Percentiles rank a stretch among this genome's conserved stretches.
These are phyloP conservation scores for Troides oblongomaculatus DNA, from an alignment of 2,888 invertebrate species.

Conservation along the genomic window DNA sequence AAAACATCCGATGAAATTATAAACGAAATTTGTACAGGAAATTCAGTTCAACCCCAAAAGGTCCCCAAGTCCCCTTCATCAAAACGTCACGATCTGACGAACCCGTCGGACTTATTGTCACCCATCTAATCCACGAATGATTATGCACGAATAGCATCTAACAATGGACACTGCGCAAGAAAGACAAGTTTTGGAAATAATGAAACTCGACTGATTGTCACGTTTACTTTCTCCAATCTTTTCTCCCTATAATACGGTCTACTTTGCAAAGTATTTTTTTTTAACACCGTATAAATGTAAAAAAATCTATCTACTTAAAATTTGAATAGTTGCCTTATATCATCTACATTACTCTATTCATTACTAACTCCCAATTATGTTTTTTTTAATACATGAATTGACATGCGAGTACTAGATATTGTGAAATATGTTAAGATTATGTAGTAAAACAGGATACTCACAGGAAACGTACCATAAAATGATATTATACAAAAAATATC, in stretches of 20 bases:
- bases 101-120: slow-evolving; percentile 57
- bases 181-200: slow-evolving; percentile 69
- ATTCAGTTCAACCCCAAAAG: slow-evolving; percentile 46
- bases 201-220: slow-evolving; percentile 56
- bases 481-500: neutral
- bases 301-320: slow-evolving; percentile 52
- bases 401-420: neutral
- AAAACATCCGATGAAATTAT: slow-evolving; percentile 29
- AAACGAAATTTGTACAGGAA: slow-evolving; percentile 40
- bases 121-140: slow-evolving; percentile 63
- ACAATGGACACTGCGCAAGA: slow-evolving; percentile 58
- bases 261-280: slow-evolving; percentile 51
- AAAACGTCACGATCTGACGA: slow-evolving; percentile 63
- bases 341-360: too few relatives aligned
- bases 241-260: slow-evolving; percentile 46
- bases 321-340: slow-evolving; percentile 46
- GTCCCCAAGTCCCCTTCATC: slow-evolving; percentile 51
- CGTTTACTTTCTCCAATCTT: slow-evolving; percentile 63
- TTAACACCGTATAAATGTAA: slow-evolving; percentile 36
- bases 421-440: neutral
- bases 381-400: slow-evolving; percentile 33
- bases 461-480: neutral
- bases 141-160: slow-evolving; percentile 61
- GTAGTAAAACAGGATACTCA: neutral
- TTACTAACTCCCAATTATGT: too few relatives aligned